Base-by-base conservation (phyloP, 2,888 invertebrate genomes). In the Drosophila quinaria region DNA sequence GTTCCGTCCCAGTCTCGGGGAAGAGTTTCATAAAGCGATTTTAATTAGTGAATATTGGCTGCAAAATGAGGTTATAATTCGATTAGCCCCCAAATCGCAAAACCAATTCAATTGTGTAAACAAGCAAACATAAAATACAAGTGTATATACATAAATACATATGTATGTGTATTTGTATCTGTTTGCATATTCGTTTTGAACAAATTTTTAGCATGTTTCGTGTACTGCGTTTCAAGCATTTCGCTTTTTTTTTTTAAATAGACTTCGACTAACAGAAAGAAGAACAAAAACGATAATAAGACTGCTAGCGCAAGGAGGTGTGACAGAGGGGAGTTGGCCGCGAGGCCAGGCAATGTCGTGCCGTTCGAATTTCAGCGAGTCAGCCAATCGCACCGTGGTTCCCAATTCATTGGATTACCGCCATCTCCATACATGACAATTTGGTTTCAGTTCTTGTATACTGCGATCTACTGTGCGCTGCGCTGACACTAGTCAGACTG, bases 191-290 rank as follows among this genome's bases (percentile, higher is more conserved):
- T 33, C 62, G 52, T 56, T 72, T 82, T 75, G 44, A 79, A 74
- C 72, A 76, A 88, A 85, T 66, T 79, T 82, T 80, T 74, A 80
- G 77, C 87, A 74, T 82, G 74, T 80, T 82, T 84, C 52, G 54
- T 74, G 55, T 65, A 62, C 67, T 75, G 61, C 50, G 56, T 74
- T 78, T 69, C 52, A 70, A 82, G 83, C 62, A 65, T 74, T 80
- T 63, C 25, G 58, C 25, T 56, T 56, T 60, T 70, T 61, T 63
- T 83, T 74, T 76, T 88, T 86, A 72, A 89, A 89, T 84, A 84
- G 84, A 89, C 70, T 74, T 69, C 31, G 46, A 58, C 67, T 42
- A 72, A 56, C 44, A 55, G 41, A 70, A 80, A 51, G 60, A 78
- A 76, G 59, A 87, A 73, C 76, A 81, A 72, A 65, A 71, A 70